Evolutionary conservation across 2,888 invertebrate species (phyloP).

Genomic region (Athrips mouffetella): DNA sequence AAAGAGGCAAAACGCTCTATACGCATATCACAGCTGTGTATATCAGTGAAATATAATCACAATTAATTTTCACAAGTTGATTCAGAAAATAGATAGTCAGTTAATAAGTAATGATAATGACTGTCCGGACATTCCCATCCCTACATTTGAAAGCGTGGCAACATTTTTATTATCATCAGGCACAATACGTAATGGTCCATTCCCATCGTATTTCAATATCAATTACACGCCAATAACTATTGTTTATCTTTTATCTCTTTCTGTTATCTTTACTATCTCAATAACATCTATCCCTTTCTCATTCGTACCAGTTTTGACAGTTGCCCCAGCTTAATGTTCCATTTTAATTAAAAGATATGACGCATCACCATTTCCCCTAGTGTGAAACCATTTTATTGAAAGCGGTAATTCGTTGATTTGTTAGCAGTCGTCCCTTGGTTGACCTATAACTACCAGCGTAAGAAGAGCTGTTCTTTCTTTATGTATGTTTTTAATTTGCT

Average conservation of each 20-base stretch:
- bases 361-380: conserved; percentile 55
- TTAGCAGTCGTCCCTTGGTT: conserved; percentile 56
- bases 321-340: conserved; percentile 57
- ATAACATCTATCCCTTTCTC: conserved; percentile 17
- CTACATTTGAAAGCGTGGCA: conserved; percentile 11
- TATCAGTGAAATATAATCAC: background rate
- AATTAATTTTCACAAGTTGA: background rate
- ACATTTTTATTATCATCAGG: conserved; percentile 27
- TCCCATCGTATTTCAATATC: conserved; percentile 46
- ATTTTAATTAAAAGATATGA: conserved; percentile 75
- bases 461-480: conserved; percentile 35
- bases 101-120: background rate
- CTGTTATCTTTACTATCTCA: conserved; percentile 32
- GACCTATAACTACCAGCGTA: conserved; percentile 46
- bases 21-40: background rate
- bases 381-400: conserved; percentile 40
- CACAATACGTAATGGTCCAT: conserved; percentile 48
- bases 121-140: background rate
- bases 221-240: conserved; percentile 62
- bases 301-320: conserved; percentile 38
- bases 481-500: conserved; percentile 21
- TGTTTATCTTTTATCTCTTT: conserved; percentile 38
- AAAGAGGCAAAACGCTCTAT: no score
- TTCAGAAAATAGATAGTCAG: background rate
- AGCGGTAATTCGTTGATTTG: conserved; percentile 59